Conservation (phyloP, 2,888 invertebrate genomes). For the Cabera pusaria region DNA sequence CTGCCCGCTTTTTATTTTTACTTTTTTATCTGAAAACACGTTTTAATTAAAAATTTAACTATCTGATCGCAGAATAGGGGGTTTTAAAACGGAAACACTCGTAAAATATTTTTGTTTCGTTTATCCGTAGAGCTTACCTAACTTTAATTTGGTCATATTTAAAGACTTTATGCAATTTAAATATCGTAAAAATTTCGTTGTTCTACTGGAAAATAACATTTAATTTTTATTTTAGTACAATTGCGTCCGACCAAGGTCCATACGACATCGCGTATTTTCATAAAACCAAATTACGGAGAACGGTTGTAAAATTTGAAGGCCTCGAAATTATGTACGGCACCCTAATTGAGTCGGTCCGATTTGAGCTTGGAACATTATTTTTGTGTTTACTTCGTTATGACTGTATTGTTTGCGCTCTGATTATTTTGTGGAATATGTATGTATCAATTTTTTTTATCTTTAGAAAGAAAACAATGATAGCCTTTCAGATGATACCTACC, state of each 20-base stretch:
- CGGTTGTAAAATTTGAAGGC: constrained; percentile 73
- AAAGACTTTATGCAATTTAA: constrained; percentile 19
- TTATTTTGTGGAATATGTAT: constrained; percentile 16
- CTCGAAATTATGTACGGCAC: constrained; percentile 61
- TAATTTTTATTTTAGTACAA: constrained; percentile 60
- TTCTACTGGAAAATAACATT: constrained; percentile 51
- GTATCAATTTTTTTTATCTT: too few relatives aligned
- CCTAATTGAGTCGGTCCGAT: constrained; percentile 63
- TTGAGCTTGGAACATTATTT: constrained; percentile 55
- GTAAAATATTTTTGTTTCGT: constrained; percentile 45
- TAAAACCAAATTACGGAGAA: constrained; percentile 71
- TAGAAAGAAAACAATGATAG: too few relatives aligned
- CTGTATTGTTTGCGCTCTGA: constrained; percentile 19
- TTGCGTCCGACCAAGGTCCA: constrained; percentile 49
- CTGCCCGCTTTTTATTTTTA: constrained; percentile 10
- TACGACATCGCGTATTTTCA: constrained; percentile 72
- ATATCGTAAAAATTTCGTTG: constrained; percentile 56
- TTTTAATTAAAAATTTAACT: constrained; percentile 63
- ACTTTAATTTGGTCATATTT: too few relatives aligned
- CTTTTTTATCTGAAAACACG: constrained; percentile 50
- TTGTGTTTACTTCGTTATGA: constrained; percentile 44
- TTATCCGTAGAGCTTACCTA: too few relatives aligned
- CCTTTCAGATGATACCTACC: too few relatives aligned
- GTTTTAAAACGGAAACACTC: constrained; percentile 41
- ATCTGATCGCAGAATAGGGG: constrained; percentile 50